Evolutionary conservation across 64 coral and sea anemone species (phyloP).

Genomic region (Orbicella faveolata): DNA sequence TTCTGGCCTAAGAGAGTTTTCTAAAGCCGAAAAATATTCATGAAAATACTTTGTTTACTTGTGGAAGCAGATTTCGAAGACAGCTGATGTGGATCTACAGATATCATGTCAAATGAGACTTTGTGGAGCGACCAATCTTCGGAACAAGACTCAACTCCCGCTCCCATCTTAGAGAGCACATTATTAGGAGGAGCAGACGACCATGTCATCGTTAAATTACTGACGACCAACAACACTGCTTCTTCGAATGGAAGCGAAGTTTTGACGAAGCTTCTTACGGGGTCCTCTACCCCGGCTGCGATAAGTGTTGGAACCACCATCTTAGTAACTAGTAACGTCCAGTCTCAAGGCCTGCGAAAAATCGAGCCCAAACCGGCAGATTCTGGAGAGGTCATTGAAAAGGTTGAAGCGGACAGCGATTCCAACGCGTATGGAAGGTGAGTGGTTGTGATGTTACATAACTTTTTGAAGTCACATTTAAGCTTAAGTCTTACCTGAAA

Average conservation of each 20-base stretch:
- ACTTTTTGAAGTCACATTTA: not conserved
- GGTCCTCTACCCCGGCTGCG: not conserved
- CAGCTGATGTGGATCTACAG: constrained; percentile 6
- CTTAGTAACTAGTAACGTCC: constrained; percentile 36
- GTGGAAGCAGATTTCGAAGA: not conserved
- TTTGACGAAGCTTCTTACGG: constrained; percentile 59
- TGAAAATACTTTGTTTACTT: constrained; percentile 17
- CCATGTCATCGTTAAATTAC: constrained; percentile 19
- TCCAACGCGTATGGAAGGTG: constrained; percentile 3
- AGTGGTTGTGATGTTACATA: not conserved
- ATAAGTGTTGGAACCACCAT: constrained; percentile 16
- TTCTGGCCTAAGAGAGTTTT: not conserved
- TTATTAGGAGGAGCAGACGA: not conserved
- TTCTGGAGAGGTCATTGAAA: constrained; percentile 24
- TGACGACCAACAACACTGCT: not conserved
- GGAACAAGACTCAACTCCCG: constrained; percentile 17
- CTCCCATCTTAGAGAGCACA: constrained; percentile 11
- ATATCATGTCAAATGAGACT: not conserved
- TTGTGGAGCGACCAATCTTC: constrained; percentile 25
- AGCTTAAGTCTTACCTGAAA: too few species aligned
- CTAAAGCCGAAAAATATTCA: not conserved
- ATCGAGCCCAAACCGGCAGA: constrained; percentile 86
- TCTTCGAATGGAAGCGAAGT: constrained; percentile 48
- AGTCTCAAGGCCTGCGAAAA: constrained; percentile 67
- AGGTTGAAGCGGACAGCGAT: constrained; percentile 19